These are phyloP conservation scores for Parauchenoglanis punctatus DNA, from an alignment of 2,797 vertebrate species.

Conservation along the genomic window DNA sequence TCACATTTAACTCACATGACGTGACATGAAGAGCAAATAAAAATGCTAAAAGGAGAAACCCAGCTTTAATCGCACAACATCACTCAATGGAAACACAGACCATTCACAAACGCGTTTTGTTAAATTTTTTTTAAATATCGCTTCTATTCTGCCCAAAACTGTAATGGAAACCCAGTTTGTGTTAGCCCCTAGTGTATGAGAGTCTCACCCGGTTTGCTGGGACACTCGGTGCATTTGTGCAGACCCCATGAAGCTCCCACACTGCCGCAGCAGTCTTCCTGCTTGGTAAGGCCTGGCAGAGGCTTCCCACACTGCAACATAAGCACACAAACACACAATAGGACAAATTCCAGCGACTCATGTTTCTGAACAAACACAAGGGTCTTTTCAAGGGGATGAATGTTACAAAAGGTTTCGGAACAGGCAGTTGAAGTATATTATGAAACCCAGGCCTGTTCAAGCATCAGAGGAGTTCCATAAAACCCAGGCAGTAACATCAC, in stretches of 20 bases:
- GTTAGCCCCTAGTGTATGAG: not conserved
- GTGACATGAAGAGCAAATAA: too few species aligned
- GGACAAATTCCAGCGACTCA: slow-evolving; percentile 60
- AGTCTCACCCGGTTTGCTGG: slow-evolving; percentile 86
- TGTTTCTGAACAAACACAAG: slow-evolving; percentile 60
- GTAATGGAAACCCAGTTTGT: too few species aligned
- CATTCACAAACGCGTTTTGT: too few species aligned
- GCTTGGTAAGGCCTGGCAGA: slow-evolving; percentile 84
- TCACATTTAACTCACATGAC: too few species aligned
- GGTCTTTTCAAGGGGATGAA: slow-evolving; percentile 33
- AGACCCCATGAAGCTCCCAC: slow-evolving; percentile 89
- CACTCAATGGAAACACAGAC: too few species aligned
- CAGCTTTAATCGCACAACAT: too few species aligned
- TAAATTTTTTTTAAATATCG: too few species aligned
- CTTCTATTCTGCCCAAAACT: too few species aligned
- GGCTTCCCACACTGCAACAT: slow-evolving; percentile 86
- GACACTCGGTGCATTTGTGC: slow-evolving; percentile 83
- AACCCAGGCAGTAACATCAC: slow-evolving; percentile 21
- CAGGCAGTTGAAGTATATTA: slow-evolving; percentile 36
- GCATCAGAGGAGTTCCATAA: slow-evolving; percentile 14
- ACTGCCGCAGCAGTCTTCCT: slow-evolving; percentile 94
- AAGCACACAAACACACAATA: slow-evolving; percentile 57
- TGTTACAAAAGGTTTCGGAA: slow-evolving; percentile 39
- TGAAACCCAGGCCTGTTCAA: slow-evolving; percentile 28
- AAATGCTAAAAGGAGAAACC: too few species aligned